Percentiles rank a stretch among this genome's conserved stretches.
phyloP scores from a whole-genome alignment of 35 echinoderm and acorn worm genomes.

The Apostichopus californicus region DNA sequence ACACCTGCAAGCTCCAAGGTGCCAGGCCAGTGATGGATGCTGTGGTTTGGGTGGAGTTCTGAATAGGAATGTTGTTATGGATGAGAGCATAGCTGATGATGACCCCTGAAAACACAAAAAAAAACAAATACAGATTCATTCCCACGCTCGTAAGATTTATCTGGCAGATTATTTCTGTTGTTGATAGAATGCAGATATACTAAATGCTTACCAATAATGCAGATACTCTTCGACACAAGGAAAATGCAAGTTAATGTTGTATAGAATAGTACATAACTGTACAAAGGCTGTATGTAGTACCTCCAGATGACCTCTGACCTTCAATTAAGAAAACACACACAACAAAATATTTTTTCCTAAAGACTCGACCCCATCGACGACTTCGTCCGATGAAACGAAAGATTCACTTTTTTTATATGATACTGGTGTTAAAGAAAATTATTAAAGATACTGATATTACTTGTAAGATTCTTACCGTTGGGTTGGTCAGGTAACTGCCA shows the following conservation, averaged over 20 bases:
- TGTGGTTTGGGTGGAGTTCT: conserved; percentile 59
- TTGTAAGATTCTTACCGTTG: conserved; percentile 67
- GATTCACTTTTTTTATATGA: not conserved
- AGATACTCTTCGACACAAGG: too few relatives aligned
- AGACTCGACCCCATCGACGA: too few relatives aligned
- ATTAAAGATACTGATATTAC: too few relatives aligned
- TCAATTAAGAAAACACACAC: too few relatives aligned
- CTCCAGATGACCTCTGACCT: too few relatives aligned
- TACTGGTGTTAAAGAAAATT: too few relatives aligned
- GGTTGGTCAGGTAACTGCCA: conserved; percentile 82
- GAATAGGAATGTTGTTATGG: conserved; percentile 81
- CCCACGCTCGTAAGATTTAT: not conserved
- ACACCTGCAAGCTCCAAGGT: conserved; percentile 89
- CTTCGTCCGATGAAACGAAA: not conserved
- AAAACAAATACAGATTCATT: not conserved
- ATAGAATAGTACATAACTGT: too few relatives aligned
- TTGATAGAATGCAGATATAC: too few relatives aligned
- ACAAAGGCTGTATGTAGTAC: too few relatives aligned
- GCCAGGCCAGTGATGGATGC: conserved; percentile 58
- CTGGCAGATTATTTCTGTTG: not conserved
- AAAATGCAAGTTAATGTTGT: too few relatives aligned
- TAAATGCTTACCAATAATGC: too few relatives aligned
- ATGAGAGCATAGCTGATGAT: conserved; percentile 86
- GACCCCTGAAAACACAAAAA: conserved; percentile 57
- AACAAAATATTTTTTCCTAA: too few relatives aligned